A percentile compares a stretch with the other conserved stretches of the same genome.
Evolutionary conservation across 2,888 invertebrate species (phyloP).

Genomic region (Schizaphis graminum): DNA sequence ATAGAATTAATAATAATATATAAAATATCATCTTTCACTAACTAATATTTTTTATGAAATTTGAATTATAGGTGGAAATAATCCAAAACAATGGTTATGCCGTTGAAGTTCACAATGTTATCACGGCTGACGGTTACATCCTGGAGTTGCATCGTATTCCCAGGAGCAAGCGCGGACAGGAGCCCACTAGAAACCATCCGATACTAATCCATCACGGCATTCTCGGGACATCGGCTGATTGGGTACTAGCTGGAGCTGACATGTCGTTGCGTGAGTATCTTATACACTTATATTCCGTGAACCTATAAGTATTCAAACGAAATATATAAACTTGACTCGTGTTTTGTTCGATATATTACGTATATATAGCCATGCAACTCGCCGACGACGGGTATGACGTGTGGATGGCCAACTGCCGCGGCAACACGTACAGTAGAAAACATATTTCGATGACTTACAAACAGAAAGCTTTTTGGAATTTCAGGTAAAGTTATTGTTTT

Average conservation of each 20-base stretch:
- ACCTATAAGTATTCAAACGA: not conserved
- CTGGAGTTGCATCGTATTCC: constrained; percentile 81
- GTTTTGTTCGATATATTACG: not conserved
- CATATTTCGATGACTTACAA: constrained; percentile 74
- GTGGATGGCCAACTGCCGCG: constrained; percentile 88
- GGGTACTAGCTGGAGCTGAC: constrained; percentile 69
- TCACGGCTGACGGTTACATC: constrained; percentile 84
- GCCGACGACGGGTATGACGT: constrained; percentile 81
- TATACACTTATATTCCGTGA: not conserved
- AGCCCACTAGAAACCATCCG: constrained; percentile 44
- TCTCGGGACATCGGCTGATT: constrained; percentile 69
- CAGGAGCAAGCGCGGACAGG: constrained; percentile 50
- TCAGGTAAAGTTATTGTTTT: constrained; percentile 71
- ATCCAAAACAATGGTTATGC: constrained; percentile 65
- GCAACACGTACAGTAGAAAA: constrained; percentile 81
- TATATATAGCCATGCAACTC: constrained; percentile 22
- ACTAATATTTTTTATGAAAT: not conserved
- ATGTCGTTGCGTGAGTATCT: constrained; percentile 68
- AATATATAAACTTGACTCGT: not conserved
- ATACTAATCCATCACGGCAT: constrained; percentile 69
- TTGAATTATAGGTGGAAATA: constrained; percentile 62
- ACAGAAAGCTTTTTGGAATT: constrained; percentile 80
- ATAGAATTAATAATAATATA: not conserved
- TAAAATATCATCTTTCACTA: not conserved
- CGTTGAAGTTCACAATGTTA: constrained; percentile 75